A percentile compares a stretch with the other conserved stretches of the same genome.
These are phyloP conservation scores for Mus spicilegus DNA, from an alignment of 2,113 vertebrate species.

Conservation along the genomic window DNA sequence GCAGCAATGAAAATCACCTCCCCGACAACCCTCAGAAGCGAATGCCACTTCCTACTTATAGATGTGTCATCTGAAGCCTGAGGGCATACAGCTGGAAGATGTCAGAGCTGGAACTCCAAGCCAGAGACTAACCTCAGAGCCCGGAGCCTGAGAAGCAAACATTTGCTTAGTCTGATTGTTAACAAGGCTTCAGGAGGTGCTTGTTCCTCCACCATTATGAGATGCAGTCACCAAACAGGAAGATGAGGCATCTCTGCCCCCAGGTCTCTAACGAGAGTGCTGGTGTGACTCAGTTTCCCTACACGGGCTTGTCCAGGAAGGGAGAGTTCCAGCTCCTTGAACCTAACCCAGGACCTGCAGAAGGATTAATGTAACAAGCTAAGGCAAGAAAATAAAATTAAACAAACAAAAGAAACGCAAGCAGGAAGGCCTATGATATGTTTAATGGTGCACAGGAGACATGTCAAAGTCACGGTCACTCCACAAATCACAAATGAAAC, in stretches of 20 bases:
- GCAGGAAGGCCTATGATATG: not conserved
- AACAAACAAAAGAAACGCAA: not conserved
- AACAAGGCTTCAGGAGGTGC: not conserved
- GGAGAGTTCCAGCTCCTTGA: not conserved
- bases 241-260: not conserved
- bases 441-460: not conserved
- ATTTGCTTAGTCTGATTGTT: not conserved
- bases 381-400: not conserved
- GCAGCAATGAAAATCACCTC: not conserved
- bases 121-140: not conserved
- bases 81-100: not conserved
- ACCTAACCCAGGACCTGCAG: not conserved
- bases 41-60: not conserved
- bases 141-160: not conserved
- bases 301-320: not conserved
- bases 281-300: not conserved
- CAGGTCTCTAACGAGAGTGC: not conserved
- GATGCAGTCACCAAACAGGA: not conserved
- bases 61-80: not conserved
- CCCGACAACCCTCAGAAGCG: not conserved
- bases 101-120: not conserved
- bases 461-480: not conserved
- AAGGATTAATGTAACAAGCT: not conserved
- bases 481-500: not conserved
- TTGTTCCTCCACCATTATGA: accelerated